Percentiles rank a stretch among this genome's conserved stretches.
Conservation (phyloP, 2,113 vertebrate genomes). For the Galbula dea region DNA sequence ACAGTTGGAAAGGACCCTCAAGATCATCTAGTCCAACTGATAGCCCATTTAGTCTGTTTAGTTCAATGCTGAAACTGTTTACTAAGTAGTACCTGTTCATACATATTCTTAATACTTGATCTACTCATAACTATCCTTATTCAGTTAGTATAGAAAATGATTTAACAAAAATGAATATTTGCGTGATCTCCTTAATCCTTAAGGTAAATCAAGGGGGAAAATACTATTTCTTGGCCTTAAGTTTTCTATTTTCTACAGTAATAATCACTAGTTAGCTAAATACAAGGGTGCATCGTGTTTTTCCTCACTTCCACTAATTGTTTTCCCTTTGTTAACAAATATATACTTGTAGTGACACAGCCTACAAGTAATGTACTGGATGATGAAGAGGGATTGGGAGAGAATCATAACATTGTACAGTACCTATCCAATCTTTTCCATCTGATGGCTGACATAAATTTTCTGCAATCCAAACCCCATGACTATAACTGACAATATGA, state of each 20-base stretch:
- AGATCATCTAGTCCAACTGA: no score
- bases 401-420: neutral
- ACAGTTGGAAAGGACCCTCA: no score
- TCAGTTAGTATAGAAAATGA: neutral
- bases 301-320: neutral
- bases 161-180: neutral
- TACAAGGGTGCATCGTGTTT: neutral
- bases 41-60: neutral
- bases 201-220: neutral
- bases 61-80: neutral
- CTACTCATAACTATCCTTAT: neutral
- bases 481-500: neutral
- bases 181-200: neutral
- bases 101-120: neutral
- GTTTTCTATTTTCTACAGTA: neutral
- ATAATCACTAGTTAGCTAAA: neutral
- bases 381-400: neutral
- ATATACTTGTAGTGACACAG: neutral
- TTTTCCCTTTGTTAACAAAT: neutral
- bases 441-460: neutral
- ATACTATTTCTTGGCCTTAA: neutral
- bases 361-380: neutral
- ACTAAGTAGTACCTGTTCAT: neutral
- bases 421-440: neutral
- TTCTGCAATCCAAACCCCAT: neutral